These are phyloP conservation scores for Diploscapter pachys DNA, from an alignment of 1,140 invertebrate species.

Conservation along the genomic window DNA sequence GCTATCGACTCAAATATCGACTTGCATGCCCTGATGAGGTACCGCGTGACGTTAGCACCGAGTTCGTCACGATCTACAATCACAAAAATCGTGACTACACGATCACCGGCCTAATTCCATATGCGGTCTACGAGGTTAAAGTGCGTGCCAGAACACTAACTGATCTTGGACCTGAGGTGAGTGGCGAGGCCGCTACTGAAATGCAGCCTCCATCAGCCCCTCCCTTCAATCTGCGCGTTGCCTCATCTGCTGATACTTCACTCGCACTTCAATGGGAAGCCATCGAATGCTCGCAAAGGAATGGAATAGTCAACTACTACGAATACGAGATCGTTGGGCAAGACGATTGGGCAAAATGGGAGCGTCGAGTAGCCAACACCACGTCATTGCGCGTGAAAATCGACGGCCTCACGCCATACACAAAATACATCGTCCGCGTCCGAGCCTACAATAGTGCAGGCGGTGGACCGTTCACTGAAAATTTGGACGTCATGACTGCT, in stretches of 20 bases:
- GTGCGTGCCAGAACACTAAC: conserved; percentile 51
- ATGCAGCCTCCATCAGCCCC: conserved; percentile 58
- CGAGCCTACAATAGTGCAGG: conserved; percentile 55
- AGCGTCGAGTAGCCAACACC: conserved; percentile 58
- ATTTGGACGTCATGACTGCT: conserved; percentile 59
- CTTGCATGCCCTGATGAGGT: conserved; percentile 58
- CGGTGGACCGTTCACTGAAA: conserved; percentile 57
- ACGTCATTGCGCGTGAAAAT: conserved; percentile 51
- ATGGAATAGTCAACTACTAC: conserved; percentile 55
- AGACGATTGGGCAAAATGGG: conserved; percentile 58
- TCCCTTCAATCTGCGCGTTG: conserved; percentile 52
- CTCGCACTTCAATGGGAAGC: conserved; percentile 58
- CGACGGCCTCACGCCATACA: conserved; percentile 58
- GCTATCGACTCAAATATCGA: conserved; percentile 56
- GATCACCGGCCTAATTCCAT: conserved; percentile 54
- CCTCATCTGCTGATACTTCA: conserved; percentile 57
- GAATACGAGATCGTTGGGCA: conserved; percentile 58
- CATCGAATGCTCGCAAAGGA: conserved; percentile 57
- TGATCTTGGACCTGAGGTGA: conserved; percentile 58
- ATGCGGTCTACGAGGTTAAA: conserved; percentile 54
- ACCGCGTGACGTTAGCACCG: conserved; percentile 56
- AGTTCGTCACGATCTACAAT: conserved; percentile 58
- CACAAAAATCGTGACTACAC: conserved; percentile 59
- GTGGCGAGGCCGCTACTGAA: conserved; percentile 52
- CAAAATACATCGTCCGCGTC: conserved; percentile 52